Conservation (phyloP, 2,888 invertebrate genomes). For the Acronicta alni region DNA sequence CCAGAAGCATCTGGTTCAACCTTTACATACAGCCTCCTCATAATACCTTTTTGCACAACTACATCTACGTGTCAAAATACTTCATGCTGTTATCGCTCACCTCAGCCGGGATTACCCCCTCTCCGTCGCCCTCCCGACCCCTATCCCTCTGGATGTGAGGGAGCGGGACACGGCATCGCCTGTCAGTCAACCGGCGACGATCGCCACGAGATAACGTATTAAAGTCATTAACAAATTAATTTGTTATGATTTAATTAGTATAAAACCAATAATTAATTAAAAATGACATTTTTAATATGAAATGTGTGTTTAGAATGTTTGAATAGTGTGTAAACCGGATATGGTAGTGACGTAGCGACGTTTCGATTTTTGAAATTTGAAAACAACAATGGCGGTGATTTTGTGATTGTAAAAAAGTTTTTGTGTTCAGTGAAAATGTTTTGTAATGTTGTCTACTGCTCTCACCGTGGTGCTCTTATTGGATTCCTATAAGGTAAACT, state of each 20-base stretch:
- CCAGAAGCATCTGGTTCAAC: slow-evolving; percentile 10
- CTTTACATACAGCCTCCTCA: slow-evolving; percentile 17
- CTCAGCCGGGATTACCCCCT: slow-evolving; percentile 67
- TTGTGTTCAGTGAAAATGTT: slow-evolving; percentile 61
- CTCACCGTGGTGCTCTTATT: slow-evolving; percentile 55
- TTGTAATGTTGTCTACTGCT: slow-evolving; percentile 60
- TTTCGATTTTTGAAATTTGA: slow-evolving; percentile 39
- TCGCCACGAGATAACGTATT: slow-evolving; percentile 69
- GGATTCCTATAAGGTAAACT: slow-evolving; percentile 79
- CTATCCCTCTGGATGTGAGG: slow-evolving; percentile 75
- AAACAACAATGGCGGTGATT: slow-evolving; percentile 44
- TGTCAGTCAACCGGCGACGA: slow-evolving; percentile 75
- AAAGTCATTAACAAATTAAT: slow-evolving; percentile 36
- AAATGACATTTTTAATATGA: slow-evolving; percentile 29
- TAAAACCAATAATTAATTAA: slow-evolving; percentile 24
- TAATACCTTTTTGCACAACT: slow-evolving; percentile 40
- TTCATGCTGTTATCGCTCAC: slow-evolving; percentile 59
- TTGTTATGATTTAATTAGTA: slow-evolving; percentile 30
- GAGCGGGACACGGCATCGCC: slow-evolving; percentile 65
- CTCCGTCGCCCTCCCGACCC: slow-evolving; percentile 63
- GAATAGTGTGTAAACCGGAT: slow-evolving; percentile 24
- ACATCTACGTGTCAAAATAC: slow-evolving; percentile 52
- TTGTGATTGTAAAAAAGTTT: slow-evolving; percentile 38
- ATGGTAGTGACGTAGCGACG: slow-evolving; percentile 44
- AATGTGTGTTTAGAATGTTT: slow-evolving; percentile 21